Conservation (phyloP, 1,140 invertebrate genomes). For the Tetramorium simillimum region DNA sequence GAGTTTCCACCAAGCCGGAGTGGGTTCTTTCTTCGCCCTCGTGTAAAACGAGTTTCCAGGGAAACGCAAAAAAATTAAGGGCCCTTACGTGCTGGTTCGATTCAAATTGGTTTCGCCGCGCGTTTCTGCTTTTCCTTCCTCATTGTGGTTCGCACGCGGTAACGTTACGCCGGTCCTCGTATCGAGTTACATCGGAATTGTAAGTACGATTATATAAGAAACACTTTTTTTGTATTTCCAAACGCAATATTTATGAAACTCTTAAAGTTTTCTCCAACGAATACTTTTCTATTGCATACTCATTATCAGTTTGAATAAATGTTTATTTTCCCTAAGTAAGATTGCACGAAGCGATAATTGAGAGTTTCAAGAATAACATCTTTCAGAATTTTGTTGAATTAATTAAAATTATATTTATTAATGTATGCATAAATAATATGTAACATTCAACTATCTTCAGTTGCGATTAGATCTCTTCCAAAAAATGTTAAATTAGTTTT, state of each 20-base stretch:
- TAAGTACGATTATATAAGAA: slow-evolving; percentile 63
- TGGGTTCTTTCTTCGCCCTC: slow-evolving; percentile 38
- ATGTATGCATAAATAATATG: neutral
- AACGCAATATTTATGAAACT: neutral
- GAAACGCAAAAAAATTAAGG: slow-evolving; percentile 63
- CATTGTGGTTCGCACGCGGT: slow-evolving; percentile 73
- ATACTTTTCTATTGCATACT: neutral
- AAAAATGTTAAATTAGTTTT: slow-evolving; percentile 4
- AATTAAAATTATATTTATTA: neutral
- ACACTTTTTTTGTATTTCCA: slow-evolving; percentile 48
- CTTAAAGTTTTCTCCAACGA: neutral
- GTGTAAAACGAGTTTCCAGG: slow-evolving; percentile 62
- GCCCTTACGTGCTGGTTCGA: slow-evolving; percentile 60
- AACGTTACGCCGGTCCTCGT: slow-evolving; percentile 68
- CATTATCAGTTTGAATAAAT: neutral
- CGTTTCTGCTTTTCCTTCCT: slow-evolving; percentile 65
- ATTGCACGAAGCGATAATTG: neutral
- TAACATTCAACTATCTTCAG: neutral
- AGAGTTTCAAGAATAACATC: neutral
- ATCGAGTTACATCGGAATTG: slow-evolving; percentile 68
- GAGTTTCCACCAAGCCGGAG: slow-evolving; percentile 24
- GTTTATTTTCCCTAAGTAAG: neutral
- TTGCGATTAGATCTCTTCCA: neutral
- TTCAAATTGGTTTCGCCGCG: slow-evolving; percentile 71
- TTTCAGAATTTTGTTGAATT: neutral